Conservation (phyloP, 2,797 vertebrate species). For the Anguilla anguilla region DNA sequence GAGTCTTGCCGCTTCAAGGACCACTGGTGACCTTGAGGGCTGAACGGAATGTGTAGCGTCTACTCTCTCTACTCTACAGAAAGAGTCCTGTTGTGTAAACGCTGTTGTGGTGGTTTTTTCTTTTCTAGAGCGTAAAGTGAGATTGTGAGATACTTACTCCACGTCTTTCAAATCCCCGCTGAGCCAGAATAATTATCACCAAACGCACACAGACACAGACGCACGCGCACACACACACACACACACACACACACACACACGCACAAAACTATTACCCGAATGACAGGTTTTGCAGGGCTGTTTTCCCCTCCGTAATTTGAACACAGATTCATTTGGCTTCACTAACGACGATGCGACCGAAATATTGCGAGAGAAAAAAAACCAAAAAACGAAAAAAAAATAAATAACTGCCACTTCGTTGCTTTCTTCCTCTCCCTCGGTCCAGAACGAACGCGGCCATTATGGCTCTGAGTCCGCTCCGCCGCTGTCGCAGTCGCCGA, state of each 20-base stretch:
- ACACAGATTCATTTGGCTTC: slow-evolving; percentile 36
- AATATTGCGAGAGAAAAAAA: slow-evolving; percentile 33
- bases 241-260: neutral
- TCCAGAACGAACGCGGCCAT: slow-evolving; percentile 11
- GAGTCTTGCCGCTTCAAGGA: neutral
- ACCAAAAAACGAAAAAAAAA: no score
- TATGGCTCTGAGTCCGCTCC: neutral
- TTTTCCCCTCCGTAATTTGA: slow-evolving; percentile 47
- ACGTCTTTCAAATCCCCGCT: slow-evolving; percentile 39
- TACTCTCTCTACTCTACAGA: neutral
- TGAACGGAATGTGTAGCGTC: neutral
- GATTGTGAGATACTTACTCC: slow-evolving; percentile 37
- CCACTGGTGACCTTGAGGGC: slow-evolving; percentile 7
- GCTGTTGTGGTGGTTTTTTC: neutral
- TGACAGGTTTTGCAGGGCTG: slow-evolving; percentile 37
- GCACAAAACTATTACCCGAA: slow-evolving; percentile 43
- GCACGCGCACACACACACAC: neutral
- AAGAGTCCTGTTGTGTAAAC: neutral
- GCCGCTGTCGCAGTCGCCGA: no score
- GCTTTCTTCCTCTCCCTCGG: slow-evolving; percentile 20
- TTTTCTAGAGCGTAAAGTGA: neutral
- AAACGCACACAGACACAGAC: neutral
- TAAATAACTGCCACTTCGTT: neutral
- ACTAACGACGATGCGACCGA: slow-evolving; percentile 50
- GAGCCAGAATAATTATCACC: slow-evolving; percentile 50